phyloP scores from a whole-genome alignment of 2,888 invertebrate genomes.

The Andrena bicolor region DNA sequence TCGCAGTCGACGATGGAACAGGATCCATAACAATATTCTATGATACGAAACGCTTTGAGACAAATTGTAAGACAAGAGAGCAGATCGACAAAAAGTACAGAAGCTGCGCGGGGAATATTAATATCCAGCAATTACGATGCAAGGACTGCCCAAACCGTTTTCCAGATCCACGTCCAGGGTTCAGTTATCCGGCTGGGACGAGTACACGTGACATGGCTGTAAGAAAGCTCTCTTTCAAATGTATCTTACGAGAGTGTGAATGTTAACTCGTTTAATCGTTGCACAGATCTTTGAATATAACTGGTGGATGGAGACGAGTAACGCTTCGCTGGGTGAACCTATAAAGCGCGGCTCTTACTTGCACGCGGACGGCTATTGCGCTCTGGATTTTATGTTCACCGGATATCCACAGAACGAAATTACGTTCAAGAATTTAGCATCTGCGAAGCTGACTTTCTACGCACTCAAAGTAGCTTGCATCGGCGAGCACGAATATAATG shows the following conservation, averaged over 20 bases:
- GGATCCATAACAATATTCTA: constrained; percentile 30
- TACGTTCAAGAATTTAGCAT: constrained; percentile 18
- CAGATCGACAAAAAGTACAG: constrained; percentile 33
- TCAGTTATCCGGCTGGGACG: constrained; percentile 25
- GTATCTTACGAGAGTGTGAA: not conserved
- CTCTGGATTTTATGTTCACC: constrained; percentile 9
- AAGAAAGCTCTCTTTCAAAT: not conserved
- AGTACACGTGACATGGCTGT: constrained; percentile 29
- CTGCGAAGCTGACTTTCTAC: constrained; percentile 9
- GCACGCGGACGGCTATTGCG: constrained; percentile 41
- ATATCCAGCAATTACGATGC: not conserved
- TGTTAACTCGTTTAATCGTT: not conserved
- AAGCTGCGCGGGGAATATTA: not conserved
- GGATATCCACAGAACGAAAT: constrained; percentile 23
- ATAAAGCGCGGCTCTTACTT: constrained; percentile 18
- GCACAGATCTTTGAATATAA: constrained; percentile 43
- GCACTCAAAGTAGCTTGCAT: constrained; percentile 24
- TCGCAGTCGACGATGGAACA: constrained; percentile 62
- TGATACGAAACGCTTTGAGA: not conserved
- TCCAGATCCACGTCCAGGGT: constrained; percentile 25
- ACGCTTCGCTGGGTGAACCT: constrained; percentile 33
- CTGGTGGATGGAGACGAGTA: constrained; percentile 47
- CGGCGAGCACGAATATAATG: constrained; percentile 42
- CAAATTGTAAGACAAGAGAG: not conserved
- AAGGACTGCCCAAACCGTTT: constrained; percentile 5